phyloP scores from a whole-genome alignment of 2,797 vertebrate species.

The Limnodromus scolopaceus region DNA sequence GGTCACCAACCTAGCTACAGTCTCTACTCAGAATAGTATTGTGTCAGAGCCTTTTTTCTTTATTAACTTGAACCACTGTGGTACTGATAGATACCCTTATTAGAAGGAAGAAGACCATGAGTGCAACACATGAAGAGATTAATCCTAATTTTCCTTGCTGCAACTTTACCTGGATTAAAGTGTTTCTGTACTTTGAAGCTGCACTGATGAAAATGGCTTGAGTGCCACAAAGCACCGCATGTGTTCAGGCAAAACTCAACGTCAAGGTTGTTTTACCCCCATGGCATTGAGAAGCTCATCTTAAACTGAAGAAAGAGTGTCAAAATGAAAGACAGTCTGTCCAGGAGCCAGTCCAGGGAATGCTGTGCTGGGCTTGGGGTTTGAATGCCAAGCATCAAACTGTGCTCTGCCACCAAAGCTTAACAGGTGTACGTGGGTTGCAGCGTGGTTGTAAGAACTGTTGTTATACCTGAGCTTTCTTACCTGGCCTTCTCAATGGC shows the following conservation, averaged over 20 bases:
- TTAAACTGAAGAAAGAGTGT: neutral
- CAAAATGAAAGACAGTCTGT: neutral
- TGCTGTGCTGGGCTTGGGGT: neutral
- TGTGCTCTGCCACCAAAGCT: neutral
- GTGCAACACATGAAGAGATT: neutral
- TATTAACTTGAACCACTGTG: neutral
- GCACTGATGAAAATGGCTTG: neutral
- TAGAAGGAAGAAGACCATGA: neutral
- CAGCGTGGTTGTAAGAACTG: neutral
- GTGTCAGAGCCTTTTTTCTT: neutral
- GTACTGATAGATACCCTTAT: neutral
- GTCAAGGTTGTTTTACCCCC: neutral
- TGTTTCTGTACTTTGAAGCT: neutral
- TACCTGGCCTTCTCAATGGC: neutral
- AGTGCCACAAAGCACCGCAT: neutral
- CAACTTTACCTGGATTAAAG: neutral
- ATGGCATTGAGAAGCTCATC: neutral
- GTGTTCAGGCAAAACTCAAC: neutral
- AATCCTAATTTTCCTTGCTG: neutral
- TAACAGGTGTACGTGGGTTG: neutral
- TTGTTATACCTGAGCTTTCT: neutral
- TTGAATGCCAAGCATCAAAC: neutral
- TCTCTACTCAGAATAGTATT: neutral
- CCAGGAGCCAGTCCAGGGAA: neutral
- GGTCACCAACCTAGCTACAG: fast-evolving